A percentile compares a stretch with the other conserved stretches of the same genome.
phyloP scores from a whole-genome alignment of 2,888 invertebrate genomes.

The Caenorhabditis sp. region DNA sequence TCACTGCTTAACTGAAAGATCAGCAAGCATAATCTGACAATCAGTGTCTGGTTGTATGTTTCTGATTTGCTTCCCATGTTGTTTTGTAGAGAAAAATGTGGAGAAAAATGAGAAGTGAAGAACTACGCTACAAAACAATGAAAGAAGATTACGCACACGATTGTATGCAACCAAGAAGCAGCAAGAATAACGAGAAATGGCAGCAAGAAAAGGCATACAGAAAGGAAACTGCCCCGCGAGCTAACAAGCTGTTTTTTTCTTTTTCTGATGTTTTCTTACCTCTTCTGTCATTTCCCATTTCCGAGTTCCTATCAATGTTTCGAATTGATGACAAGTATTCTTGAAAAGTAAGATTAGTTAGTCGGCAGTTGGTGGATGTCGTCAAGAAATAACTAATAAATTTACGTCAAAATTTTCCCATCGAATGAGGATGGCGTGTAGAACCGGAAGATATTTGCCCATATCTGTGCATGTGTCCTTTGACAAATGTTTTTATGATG shows the following conservation, averaged over 20 bases:
- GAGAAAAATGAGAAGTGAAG: slow-evolving; percentile 3
- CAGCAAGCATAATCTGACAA: too few relatives aligned
- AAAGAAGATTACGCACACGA: slow-evolving; percentile 1
- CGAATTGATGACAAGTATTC: neutral
- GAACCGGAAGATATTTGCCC: slow-evolving; percentile 56
- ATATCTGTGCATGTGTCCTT: slow-evolving; percentile 61
- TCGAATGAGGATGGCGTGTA: slow-evolving; percentile 42
- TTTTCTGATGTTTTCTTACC: slow-evolving; percentile 16
- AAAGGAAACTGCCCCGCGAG: slow-evolving; percentile 6
- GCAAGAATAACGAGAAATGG: slow-evolving; percentile 15
- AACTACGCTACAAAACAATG: neutral
- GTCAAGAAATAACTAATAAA: slow-evolving; percentile 3
- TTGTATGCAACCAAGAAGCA: slow-evolving; percentile 14
- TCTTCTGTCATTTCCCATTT: neutral
- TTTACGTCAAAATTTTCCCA: slow-evolving; percentile 39
- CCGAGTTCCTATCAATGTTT: neutral
- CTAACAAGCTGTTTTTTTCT: slow-evolving; percentile 16
- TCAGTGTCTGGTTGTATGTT: neutral
- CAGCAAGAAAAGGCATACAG: slow-evolving; percentile 1
- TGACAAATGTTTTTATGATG: slow-evolving; percentile 60
- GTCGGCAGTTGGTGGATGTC: neutral
- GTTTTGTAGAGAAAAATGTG: neutral
- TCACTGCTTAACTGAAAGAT: too few relatives aligned
- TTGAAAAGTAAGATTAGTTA: neutral
- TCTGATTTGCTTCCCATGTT: neutral